These are phyloP conservation scores for Tenualosa ilisha DNA, from an alignment of 2,797 vertebrate species.

Conservation along the genomic window DNA sequence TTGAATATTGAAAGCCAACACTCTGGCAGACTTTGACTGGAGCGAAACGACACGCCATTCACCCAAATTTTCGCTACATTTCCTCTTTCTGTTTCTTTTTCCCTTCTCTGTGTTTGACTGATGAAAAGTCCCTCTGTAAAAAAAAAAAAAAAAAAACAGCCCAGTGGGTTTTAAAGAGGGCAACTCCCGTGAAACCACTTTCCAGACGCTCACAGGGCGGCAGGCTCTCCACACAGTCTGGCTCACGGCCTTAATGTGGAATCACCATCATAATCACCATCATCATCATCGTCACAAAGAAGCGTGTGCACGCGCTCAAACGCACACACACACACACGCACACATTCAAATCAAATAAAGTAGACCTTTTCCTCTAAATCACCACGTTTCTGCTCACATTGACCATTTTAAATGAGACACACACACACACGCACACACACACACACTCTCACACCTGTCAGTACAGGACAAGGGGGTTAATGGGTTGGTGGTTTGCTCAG, in stretches of 20 bases:
- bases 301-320: too few species aligned
- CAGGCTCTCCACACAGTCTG: background rate
- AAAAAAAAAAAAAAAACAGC: background rate
- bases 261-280: background rate
- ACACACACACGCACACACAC: background rate
- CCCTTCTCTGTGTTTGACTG: slow-evolving; percentile 11
- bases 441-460: slow-evolving; percentile 21
- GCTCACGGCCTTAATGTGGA: background rate
- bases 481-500: background rate
- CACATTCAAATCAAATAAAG: background rate
- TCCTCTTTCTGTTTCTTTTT: slow-evolving; percentile 11
- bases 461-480: background rate
- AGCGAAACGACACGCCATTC: background rate
- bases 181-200: slow-evolving; percentile 4
- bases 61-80: slow-evolving; percentile 20
- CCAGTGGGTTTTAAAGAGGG: background rate
- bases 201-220: background rate
- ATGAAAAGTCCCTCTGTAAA: background rate
- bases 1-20: background rate
- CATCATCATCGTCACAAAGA: background rate
- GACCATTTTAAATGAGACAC: background rate
- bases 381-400: too few species aligned
- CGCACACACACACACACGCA: background rate
- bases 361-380: too few species aligned
- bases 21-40: background rate